Evolutionary conservation across 1,140 invertebrate genomes (phyloP).

Genomic region (Pseudomyrmex gracilis): DNA sequence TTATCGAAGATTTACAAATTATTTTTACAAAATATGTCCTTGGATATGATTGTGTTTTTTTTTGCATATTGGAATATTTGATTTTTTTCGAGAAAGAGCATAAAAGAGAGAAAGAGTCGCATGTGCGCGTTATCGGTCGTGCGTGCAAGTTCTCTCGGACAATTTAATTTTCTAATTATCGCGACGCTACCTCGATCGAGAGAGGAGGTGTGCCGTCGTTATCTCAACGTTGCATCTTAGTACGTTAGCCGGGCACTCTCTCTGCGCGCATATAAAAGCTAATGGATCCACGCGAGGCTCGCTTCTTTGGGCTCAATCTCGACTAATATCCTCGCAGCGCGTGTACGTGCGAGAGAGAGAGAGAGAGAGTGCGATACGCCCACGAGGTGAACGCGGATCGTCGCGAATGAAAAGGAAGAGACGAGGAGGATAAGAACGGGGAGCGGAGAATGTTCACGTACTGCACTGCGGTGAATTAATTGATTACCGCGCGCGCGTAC

Average conservation of each 20-base stretch:
- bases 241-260: constrained; percentile 71
- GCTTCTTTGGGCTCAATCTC: constrained; percentile 79
- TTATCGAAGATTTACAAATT: neutral
- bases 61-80: neutral
- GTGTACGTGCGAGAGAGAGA: constrained; percentile 19
- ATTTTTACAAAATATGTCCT: too few species aligned
- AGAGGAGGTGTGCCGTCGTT: constrained; percentile 71
- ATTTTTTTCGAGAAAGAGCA: constrained; percentile 4
- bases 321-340: constrained; percentile 78
- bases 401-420: constrained; percentile 32
- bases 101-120: constrained; percentile 7
- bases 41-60: too few species aligned
- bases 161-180: constrained; percentile 86
- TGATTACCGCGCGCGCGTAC: constrained; percentile 70
- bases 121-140: neutral
- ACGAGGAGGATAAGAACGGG: constrained; percentile 55
- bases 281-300: constrained; percentile 80
- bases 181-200: constrained; percentile 78
- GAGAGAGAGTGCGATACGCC: constrained; percentile 27
- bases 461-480: constrained; percentile 74
- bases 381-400: constrained; percentile 47
- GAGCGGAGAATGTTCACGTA: constrained; percentile 60
- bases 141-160: constrained; percentile 69
- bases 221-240: constrained; percentile 82
- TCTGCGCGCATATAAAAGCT: constrained; percentile 80